These are phyloP conservation scores for Hyphantria cunea DNA, from an alignment of 1,140 invertebrate species.

Conservation along the genomic window DNA sequence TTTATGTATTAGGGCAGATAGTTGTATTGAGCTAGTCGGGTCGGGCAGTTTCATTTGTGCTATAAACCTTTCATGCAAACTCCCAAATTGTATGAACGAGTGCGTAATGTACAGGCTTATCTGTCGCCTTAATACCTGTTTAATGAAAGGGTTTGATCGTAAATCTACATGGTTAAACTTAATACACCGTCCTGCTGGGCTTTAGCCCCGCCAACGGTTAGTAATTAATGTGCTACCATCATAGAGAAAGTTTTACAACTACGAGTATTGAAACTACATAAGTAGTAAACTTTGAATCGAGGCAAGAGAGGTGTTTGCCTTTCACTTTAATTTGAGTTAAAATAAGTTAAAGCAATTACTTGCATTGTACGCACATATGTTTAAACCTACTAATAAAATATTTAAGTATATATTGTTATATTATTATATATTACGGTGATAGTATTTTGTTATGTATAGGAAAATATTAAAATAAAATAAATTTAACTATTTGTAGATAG, in stretches of 20 bases:
- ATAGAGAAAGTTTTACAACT: slow-evolving; percentile 75
- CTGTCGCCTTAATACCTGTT: slow-evolving; percentile 77
- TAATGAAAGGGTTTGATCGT: slow-evolving; percentile 80
- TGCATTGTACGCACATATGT: slow-evolving; percentile 37
- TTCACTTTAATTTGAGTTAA: slow-evolving; percentile 70
- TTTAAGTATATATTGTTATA: no score
- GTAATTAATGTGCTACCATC: slow-evolving; percentile 77
- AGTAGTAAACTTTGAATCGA: slow-evolving; percentile 72
- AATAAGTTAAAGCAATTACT: slow-evolving; percentile 69
- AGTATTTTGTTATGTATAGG: slow-evolving; percentile 6
- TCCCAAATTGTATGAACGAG: slow-evolving; percentile 64
- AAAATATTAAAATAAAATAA: no score
- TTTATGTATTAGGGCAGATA: slow-evolving; percentile 54
- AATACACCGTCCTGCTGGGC: slow-evolving; percentile 71
- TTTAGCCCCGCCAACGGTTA: slow-evolving; percentile 55
- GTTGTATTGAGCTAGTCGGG: slow-evolving; percentile 43
- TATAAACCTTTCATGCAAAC: slow-evolving; percentile 58
- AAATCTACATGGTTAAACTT: slow-evolving; percentile 77
- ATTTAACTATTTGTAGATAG: no score
- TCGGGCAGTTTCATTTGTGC: slow-evolving; percentile 55
- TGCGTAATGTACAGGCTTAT: slow-evolving; percentile 69
- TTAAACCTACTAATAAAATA: slow-evolving; percentile 1
- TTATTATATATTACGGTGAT: no score
- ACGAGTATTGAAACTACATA: slow-evolving; percentile 74
- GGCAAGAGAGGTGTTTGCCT: slow-evolving; percentile 64